Evolutionary conservation across 1,140 invertebrate species (phyloP).

Genomic region (Anagrus nilaparvatae): DNA sequence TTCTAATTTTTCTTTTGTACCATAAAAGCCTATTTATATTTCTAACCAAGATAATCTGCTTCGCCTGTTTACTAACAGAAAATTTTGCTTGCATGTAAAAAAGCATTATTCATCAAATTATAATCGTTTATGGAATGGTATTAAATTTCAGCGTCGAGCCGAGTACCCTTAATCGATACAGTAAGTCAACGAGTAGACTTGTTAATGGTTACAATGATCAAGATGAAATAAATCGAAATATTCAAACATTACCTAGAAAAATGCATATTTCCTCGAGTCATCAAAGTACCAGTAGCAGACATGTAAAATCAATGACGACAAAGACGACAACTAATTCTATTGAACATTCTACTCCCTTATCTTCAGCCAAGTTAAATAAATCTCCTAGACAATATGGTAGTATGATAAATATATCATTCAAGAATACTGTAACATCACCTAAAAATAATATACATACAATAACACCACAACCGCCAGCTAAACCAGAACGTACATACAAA

Average conservation of each 20-base stretch:
- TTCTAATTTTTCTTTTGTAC: too few species aligned
- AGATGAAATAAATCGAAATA: conserved; percentile 43
- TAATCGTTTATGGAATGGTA: too few species aligned
- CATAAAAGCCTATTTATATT: too few species aligned
- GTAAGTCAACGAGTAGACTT: conserved; percentile 64
- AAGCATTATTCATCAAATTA: too few species aligned
- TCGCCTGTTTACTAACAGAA: too few species aligned
- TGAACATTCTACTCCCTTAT: too few species aligned
- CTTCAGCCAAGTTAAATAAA: conserved; percentile 24
- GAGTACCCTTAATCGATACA: conserved; percentile 59
- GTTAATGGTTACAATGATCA: conserved; percentile 43
- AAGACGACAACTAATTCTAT: neutral
- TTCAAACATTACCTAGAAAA: conserved; percentile 70
- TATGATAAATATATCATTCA: conserved; percentile 66
- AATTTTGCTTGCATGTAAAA: too few species aligned
- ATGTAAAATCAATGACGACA: conserved; percentile 5
- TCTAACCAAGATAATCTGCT: too few species aligned
- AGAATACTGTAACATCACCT: conserved; percentile 49
- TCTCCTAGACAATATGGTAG: conserved; percentile 44
- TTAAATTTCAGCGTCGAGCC: conserved; percentile 26
- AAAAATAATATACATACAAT: conserved; percentile 21
- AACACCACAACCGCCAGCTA: conserved; percentile 48
- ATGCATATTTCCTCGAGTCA: conserved; percentile 34
- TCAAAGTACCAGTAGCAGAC: conserved; percentile 41
- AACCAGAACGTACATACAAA: conserved; percentile 65